These are phyloP conservation scores for Sinocyclocheilus grahami DNA, from an alignment of 2,113 vertebrate genomes.

Conservation along the genomic window DNA sequence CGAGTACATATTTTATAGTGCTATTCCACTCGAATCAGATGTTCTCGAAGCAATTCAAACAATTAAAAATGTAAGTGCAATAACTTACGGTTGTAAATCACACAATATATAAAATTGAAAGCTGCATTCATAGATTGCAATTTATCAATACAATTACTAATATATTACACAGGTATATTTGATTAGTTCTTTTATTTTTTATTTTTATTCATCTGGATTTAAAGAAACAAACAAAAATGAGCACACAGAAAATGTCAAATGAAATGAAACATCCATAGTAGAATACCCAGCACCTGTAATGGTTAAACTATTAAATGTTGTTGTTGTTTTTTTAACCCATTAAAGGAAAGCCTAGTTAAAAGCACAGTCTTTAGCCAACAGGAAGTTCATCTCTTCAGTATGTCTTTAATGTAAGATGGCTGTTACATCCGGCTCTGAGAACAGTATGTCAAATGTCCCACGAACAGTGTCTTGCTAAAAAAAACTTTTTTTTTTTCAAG, in stretches of 20 bases:
- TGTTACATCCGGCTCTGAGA: conserved; percentile 40
- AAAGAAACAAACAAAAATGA: conserved; percentile 45
- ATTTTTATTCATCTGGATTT: conserved; percentile 58
- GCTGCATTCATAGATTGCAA: background rate
- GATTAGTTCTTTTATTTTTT: background rate
- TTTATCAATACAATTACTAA: background rate
- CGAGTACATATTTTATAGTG: conserved; percentile 20
- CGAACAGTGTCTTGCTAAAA: background rate
- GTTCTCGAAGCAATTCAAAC: conserved; percentile 43
- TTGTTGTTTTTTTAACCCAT: conserved; percentile 16
- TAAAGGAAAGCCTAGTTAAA: conserved; percentile 24
- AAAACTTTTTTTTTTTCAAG: conserved; percentile 1
- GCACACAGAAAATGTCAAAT: conserved; percentile 47
- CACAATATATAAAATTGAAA: conserved; percentile 64
- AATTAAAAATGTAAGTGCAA: conserved; percentile 76
- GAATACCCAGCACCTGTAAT: conserved; percentile 37
- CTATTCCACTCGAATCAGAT: conserved; percentile 30
- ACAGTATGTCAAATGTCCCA: conserved; percentile 34
- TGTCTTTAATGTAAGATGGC: conserved; percentile 32
- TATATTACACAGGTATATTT: background rate
- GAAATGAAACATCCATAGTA: conserved; percentile 39
- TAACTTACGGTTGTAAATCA: conserved; percentile 81
- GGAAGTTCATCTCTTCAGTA: conserved; percentile 31
- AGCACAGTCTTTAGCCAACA: conserved; percentile 5
- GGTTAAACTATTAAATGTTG: conserved; percentile 29